Base-by-base conservation (phyloP, 2,113 vertebrate genomes). In the Meriones unguiculatus region DNA sequence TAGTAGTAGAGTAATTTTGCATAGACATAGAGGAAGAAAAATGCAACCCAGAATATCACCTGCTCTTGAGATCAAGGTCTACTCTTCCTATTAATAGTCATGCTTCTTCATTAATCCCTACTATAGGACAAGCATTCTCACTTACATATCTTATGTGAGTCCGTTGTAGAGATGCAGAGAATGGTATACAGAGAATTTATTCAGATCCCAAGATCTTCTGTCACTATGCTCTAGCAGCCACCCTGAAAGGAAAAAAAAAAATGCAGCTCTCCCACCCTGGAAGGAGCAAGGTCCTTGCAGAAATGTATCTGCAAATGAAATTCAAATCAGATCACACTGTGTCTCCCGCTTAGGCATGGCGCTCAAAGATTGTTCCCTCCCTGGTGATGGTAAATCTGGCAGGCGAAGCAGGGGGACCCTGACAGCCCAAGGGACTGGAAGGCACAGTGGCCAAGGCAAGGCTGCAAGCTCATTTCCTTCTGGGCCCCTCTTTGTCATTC, bases 301-400 rank as follows among this genome's bases (percentile, higher is more conserved):
- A 41, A 52, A 92, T 52, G 46, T 30, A 2, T 41, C 77, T 93
- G 84, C 90, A 94, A 85, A 88, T 95, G 89, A 93, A 93, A 87
- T 86, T 92, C 82, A 87, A 81, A 82, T 91, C 85, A 50, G 80
- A 80, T 75, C 77, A 62, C 30, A 57, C 52, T 35, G 32, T n/a
- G 35, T 76, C 67, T 78, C 54, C 24, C 69, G 8, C 32, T 22
- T 73, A 65, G 5, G 64, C 62, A 0, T 2, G 15, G 24, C 52
- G 28, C 38, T 62, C 62, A 24, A 30, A 46, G 82, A 9, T 67
- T 92, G 72, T 90, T 90, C 10, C 80, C 80, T 88, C 1, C 1
- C 2, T 7, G 15, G 22, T 25, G 32, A 72, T 30, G 5, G 67
- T 30, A 2, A 76, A 35, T 78, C 52, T 52, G 41, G 75, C 0